Conservation (phyloP, 2,113 vertebrate species). For the Acanthochromis polyacanthus region DNA sequence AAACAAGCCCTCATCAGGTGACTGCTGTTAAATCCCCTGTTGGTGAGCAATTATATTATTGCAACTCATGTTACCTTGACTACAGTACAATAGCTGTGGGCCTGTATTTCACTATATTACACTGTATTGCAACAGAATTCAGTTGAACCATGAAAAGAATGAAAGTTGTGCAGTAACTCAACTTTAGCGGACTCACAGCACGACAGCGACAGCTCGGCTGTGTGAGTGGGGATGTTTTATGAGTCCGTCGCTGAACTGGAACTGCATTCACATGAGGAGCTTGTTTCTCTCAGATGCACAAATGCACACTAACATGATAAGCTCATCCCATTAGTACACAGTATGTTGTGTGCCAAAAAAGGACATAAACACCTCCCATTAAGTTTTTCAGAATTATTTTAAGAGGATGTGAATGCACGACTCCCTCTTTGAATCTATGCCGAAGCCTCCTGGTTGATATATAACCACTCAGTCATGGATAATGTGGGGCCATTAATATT, state of each 20-base stretch:
- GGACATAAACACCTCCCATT: neutral
- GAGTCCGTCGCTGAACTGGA: conserved; percentile 43
- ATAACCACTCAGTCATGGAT: conserved; percentile 12
- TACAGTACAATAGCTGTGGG: conserved; percentile 32
- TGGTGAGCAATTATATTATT: neutral
- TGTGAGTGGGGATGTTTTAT: conserved; percentile 21
- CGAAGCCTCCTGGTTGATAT: conserved; percentile 18
- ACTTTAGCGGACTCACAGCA: conserved; percentile 32
- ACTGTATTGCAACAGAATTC: conserved; percentile 56
- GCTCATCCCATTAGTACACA: neutral
- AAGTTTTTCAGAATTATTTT: neutral
- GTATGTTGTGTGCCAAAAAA: neutral
- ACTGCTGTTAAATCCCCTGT: neutral
- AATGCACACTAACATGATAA: conserved; percentile 8
- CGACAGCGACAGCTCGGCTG: neutral
- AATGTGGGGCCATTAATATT: conserved; percentile 43
- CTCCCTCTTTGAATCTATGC: neutral
- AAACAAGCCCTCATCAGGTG: neutral
- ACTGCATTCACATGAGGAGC: conserved; percentile 8
- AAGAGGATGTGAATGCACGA: neutral
- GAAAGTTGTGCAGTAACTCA: conserved; percentile 24
- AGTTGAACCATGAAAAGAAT: conserved; percentile 34
- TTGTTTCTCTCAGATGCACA: conserved; percentile 10
- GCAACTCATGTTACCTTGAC: conserved; percentile 23
- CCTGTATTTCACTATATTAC: conserved; percentile 51